Evolutionary conservation across 2,797 vertebrate species (phyloP).

Genomic region (Falco biarmicus): DNA sequence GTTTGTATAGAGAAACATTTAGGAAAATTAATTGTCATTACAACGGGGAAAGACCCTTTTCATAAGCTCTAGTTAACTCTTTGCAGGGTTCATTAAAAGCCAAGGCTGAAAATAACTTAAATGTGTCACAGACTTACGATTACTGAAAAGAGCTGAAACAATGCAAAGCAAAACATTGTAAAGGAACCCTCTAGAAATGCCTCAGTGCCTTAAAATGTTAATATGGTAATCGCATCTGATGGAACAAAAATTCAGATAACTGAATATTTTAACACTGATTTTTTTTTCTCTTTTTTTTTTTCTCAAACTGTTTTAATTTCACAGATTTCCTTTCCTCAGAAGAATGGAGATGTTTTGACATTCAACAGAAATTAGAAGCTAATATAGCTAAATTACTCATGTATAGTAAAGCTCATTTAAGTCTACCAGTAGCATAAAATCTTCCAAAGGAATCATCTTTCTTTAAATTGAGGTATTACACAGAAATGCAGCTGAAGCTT

Average conservation of each 20-base stretch:
- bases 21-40: neutral
- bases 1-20: neutral
- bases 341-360: neutral
- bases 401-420: neutral
- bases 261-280: neutral
- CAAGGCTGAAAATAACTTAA: neutral
- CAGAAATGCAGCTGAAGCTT: neutral
- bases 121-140: neutral
- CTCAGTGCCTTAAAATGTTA: neutral
- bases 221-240: neutral
- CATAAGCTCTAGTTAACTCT: neutral
- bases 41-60: neutral
- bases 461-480: neutral
- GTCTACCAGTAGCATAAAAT: neutral
- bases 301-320: neutral
- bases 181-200: neutral
- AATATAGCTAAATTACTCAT: neutral
- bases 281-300: too few relatives aligned
- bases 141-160: neutral
- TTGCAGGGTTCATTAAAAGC: neutral
- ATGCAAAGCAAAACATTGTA: neutral
- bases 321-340: neutral
- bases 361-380: neutral
- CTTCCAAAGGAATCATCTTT: neutral
- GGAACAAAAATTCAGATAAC: neutral